phyloP scores from a whole-genome alignment of 1,140 invertebrate genomes.

The Drosophila setifemur region DNA sequence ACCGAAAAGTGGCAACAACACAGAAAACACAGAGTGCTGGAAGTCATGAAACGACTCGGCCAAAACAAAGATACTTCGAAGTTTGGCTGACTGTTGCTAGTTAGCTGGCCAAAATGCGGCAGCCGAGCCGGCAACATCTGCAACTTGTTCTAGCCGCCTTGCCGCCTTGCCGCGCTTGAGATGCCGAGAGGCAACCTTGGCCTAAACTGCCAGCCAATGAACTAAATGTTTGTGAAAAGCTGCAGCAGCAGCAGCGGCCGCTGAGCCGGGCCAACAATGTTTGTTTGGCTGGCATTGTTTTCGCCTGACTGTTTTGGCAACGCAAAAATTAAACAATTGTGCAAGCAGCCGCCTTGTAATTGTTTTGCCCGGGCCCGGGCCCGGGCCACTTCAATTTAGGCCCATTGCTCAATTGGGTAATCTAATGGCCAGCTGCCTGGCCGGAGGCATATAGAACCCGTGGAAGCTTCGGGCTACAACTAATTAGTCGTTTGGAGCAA shows the following conservation, averaged over 20 bases:
- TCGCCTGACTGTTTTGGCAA: slow-evolving; percentile 55
- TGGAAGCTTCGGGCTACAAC: slow-evolving; percentile 7
- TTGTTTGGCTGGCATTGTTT: slow-evolving; percentile 44
- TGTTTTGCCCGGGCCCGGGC: slow-evolving; percentile 56
- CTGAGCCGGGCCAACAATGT: slow-evolving; percentile 27
- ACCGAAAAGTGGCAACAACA: slow-evolving; percentile 30
- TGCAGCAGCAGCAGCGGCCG: no score
- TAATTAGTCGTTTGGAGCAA: slow-evolving; percentile 27
- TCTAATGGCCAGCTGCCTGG: slow-evolving; percentile 41
- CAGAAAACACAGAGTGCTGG: slow-evolving; percentile 22
- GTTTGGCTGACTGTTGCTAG: neutral
- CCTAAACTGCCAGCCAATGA: slow-evolving; percentile 78
- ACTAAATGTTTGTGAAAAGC: slow-evolving; percentile 79
- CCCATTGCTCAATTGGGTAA: slow-evolving; percentile 34
- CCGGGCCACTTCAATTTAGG: slow-evolving; percentile 17
- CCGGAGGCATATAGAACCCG: slow-evolving; percentile 29
- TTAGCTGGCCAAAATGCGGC: slow-evolving; percentile 37
- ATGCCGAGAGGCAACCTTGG: slow-evolving; percentile 72
- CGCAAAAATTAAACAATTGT: slow-evolving; percentile 80
- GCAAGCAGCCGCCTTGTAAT: slow-evolving; percentile 66
- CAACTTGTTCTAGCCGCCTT: slow-evolving; percentile 36
- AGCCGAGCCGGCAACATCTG: slow-evolving; percentile 21
- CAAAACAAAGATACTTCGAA: slow-evolving; percentile 19
- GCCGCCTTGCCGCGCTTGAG: slow-evolving; percentile 51
- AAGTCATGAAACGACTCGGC: slow-evolving; percentile 10